A percentile compares a stretch with the other conserved stretches of the same genome.
These are phyloP conservation scores for Motacilla alba DNA, from an alignment of 2,113 vertebrate species.

Conservation along the genomic window DNA sequence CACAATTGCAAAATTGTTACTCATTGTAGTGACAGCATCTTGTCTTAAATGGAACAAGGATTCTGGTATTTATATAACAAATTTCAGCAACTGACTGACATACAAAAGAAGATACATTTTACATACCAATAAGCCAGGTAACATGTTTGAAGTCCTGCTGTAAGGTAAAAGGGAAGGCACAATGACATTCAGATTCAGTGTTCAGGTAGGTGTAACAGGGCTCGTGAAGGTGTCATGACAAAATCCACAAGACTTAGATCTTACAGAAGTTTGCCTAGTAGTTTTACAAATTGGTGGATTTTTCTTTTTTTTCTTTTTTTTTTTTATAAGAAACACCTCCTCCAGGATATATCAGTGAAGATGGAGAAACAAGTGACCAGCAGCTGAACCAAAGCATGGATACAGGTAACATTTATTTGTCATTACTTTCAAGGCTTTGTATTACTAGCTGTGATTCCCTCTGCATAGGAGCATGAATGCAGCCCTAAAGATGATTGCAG, in stretches of 20 bases:
- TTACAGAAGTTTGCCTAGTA: background rate
- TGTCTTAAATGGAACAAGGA: background rate
- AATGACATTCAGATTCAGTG: background rate
- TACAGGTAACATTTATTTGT: conserved; percentile 78
- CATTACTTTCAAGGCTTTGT: background rate
- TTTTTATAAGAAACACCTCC: conserved; percentile 88
- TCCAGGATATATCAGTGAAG: conserved; percentile 98
- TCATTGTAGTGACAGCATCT: background rate
- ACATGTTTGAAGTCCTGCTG: background rate
- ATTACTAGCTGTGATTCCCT: background rate
- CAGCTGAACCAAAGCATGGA: conserved; percentile 99
- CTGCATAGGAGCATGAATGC: background rate
- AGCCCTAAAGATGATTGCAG: background rate
- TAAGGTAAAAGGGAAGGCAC: background rate
- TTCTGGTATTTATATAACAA: background rate
- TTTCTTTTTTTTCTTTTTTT: background rate
- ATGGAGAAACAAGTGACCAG: conserved; percentile 96
- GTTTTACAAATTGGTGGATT: background rate
- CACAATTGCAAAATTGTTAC: background rate
- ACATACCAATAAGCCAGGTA: background rate
- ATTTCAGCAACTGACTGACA: background rate
- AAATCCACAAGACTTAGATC: background rate
- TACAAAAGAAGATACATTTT: background rate
- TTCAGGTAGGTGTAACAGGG: background rate
- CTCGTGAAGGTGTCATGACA: background rate